Percentiles rank a stretch among this genome's conserved stretches.
phyloP scores from a whole-genome alignment of 2,113 vertebrate genomes.

The Triplophysa siluroides region DNA sequence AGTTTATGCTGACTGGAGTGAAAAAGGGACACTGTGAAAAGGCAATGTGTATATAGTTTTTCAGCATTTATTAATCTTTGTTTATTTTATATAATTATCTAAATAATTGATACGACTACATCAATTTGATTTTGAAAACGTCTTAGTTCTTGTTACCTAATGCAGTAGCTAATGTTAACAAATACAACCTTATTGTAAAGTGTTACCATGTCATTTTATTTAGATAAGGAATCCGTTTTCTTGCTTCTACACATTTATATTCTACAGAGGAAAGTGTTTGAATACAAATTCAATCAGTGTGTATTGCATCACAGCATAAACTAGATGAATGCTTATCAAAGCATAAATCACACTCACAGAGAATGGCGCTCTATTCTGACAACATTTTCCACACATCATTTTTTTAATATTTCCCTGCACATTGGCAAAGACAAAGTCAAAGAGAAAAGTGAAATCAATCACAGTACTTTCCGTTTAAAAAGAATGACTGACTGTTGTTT shows the following conservation, averaged over 20 bases:
- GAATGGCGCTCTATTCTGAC: neutral
- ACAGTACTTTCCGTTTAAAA: too few species aligned
- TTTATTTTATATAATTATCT: too few species aligned
- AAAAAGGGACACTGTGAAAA: neutral
- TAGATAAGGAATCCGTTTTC: neutral
- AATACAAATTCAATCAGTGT: constrained; percentile 2
- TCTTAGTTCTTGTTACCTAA: too few species aligned
- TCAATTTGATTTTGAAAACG: too few species aligned
- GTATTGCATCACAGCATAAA: constrained; percentile 1
- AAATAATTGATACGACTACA: too few species aligned
- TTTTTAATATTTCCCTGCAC: neutral
- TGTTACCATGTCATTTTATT: too few species aligned
- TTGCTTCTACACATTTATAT: neutral
- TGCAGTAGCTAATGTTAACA: too few species aligned
- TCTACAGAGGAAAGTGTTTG: neutral
- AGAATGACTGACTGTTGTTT: too few species aligned
- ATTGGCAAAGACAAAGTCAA: neutral
- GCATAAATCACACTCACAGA: neutral
- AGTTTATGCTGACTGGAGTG: neutral
- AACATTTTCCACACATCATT: neutral
- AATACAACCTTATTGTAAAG: too few species aligned
- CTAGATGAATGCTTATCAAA: constrained; percentile 12
- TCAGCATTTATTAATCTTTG: too few species aligned
- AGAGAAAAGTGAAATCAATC: too few species aligned
- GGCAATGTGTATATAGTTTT: too few species aligned